Percentiles rank a stretch among this genome's conserved stretches.
These are phyloP conservation scores for Typhlomys cinereus DNA, from an alignment of 2,113 vertebrate species.

Conservation along the genomic window DNA sequence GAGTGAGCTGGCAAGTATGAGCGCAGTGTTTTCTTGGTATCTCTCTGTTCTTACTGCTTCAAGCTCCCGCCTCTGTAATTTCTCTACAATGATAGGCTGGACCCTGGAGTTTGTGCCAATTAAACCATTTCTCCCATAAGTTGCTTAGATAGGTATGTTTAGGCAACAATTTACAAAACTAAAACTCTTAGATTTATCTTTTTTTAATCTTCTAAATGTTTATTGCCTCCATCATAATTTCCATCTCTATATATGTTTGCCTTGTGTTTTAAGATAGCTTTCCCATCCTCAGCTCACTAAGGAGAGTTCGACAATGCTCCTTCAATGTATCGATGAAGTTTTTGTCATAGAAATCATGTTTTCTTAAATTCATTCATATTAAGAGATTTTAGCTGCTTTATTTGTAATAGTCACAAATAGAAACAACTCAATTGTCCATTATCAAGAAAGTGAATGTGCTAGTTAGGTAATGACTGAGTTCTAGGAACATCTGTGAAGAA, in stretches of 20 bases:
- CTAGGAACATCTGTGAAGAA: no score
- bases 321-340: not conserved
- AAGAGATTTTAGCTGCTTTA: conserved; percentile 7
- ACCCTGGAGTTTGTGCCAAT: no score
- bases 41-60: no score
- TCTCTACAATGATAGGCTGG: no score
- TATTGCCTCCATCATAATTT: conserved; percentile 3
- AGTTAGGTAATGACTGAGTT: no score
- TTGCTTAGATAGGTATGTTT: no score
- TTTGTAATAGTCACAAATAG: not conserved
- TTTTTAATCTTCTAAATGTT: not conserved
- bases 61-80: no score
- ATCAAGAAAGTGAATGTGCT: not conserved
- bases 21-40: no score
- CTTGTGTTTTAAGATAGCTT: not conserved
- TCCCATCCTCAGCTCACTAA: not conserved
- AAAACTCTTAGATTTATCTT: not conserved
- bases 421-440: not conserved
- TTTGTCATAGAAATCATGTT: conserved; percentile 4
- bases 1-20: no score
- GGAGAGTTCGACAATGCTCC: not conserved
- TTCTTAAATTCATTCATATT: not conserved
- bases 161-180: no score
- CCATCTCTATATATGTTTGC: conserved; percentile 7
- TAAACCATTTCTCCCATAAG: no score